A percentile compares a stretch with the other conserved stretches of the same genome.
phyloP scores from a whole-genome alignment of 2,888 invertebrate species.

The Sthenelais limicola region DNA sequence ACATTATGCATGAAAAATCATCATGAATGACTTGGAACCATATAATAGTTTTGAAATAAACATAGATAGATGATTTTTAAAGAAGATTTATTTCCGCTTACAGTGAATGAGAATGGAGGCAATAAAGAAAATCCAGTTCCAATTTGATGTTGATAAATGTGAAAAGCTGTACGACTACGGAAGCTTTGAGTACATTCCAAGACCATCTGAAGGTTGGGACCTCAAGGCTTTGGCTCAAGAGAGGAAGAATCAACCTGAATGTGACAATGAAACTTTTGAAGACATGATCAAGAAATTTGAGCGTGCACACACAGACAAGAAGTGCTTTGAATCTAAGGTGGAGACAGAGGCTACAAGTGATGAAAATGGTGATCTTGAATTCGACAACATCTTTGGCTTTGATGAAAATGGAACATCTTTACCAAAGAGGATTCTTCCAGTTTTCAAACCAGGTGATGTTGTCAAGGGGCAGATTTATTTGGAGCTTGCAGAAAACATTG shows the following conservation, averaged over 20 bases:
- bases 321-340: not conserved
- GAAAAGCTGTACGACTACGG: constrained; percentile 1
- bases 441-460: constrained; percentile 29
- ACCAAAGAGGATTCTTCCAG: constrained; percentile 19
- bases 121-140: not conserved
- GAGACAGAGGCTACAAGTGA: not conserved
- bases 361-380: not conserved
- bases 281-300: not conserved
- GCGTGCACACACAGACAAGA: not conserved
- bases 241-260: not conserved
- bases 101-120: too few relatives aligned
- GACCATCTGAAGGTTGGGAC: constrained; percentile 11
- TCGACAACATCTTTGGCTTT: not conserved
- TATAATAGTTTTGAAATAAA: too few relatives aligned
- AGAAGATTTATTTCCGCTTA: too few relatives aligned
- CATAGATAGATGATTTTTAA: too few relatives aligned
- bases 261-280: not conserved
- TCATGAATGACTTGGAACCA: too few relatives aligned
- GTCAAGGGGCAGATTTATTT: constrained; percentile 27
- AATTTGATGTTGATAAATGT: not conserved
- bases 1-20: too few relatives aligned
- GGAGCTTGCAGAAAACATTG: not conserved
- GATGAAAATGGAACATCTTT: not conserved
- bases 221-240: not conserved
- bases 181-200: not conserved